These are phyloP conservation scores for Circaetus gallicus DNA, from an alignment of 2,113 vertebrate species.

Conservation along the genomic window DNA sequence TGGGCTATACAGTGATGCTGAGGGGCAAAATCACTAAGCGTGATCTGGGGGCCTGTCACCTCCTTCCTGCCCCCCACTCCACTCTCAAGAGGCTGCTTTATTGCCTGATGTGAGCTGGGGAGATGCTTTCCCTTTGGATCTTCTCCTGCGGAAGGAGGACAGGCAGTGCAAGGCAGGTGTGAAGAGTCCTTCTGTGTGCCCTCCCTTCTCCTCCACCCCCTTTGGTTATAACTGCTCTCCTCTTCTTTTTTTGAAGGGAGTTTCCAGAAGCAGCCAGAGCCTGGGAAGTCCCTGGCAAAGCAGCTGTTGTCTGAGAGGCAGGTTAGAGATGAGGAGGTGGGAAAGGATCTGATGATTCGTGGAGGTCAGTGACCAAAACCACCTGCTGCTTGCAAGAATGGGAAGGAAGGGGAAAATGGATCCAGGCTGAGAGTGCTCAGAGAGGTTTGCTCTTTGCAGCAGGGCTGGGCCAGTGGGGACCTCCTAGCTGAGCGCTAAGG, in stretches of 20 bases:
- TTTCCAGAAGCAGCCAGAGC: constrained; percentile 18
- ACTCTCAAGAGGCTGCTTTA: not conserved
- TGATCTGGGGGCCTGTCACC: not conserved
- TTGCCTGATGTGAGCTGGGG: not conserved
- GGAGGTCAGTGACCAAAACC: not conserved
- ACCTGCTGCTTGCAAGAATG: not conserved
- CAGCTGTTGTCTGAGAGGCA: not conserved
- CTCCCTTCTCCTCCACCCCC: not conserved
- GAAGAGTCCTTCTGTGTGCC: not conserved
- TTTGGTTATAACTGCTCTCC: not conserved
- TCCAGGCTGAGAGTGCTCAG: not conserved
- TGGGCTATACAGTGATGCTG: not conserved
- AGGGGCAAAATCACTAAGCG: not conserved
- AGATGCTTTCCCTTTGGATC: not conserved
- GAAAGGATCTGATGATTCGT: not conserved
- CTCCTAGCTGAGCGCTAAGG: not conserved
- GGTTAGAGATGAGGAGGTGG: not conserved
- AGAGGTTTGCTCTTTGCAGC: not conserved
- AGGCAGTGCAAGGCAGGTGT: not conserved
- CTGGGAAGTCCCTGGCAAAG: constrained; percentile 65
- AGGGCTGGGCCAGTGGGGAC: not conserved
- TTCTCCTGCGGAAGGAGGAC: not conserved
- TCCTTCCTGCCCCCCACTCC: not conserved
- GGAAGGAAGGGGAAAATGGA: not conserved
- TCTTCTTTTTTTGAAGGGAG: not conserved